phyloP scores from a whole-genome alignment of 2,797 vertebrate species.

The Cossypha niveicapilla region DNA sequence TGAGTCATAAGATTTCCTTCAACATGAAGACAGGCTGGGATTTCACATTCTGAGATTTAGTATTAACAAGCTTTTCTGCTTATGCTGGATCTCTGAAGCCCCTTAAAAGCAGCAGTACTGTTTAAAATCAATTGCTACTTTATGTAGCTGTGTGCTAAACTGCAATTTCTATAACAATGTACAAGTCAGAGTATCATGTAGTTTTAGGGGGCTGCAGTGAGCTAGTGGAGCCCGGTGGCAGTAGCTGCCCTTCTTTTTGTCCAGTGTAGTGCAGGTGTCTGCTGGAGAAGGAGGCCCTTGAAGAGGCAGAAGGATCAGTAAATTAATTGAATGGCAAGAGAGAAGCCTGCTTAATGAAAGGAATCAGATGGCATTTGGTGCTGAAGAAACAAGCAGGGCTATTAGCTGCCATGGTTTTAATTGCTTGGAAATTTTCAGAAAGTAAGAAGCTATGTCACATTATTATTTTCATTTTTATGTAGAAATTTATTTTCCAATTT shows the following conservation, averaged over 20 bases:
- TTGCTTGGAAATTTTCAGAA: neutral
- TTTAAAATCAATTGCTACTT: neutral
- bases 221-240: neutral
- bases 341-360: neutral
- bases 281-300: neutral
- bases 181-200: neutral
- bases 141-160: neutral
- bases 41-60: neutral
- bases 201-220: neutral
- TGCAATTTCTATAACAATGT: neutral
- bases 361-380: neutral
- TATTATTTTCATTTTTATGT: neutral
- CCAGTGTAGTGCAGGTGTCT: neutral
- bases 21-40: neutral
- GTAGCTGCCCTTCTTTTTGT: neutral
- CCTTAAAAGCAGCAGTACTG: neutral
- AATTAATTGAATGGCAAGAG: neutral
- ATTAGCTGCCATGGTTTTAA: neutral
- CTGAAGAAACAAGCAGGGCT: neutral
- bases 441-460: neutral
- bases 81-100: neutral
- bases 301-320: neutral
- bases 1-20: constrained; percentile 34
- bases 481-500: neutral
- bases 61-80: neutral